These are phyloP conservation scores for Sturmia bella DNA, from an alignment of 2,888 invertebrate species.

Conservation along the genomic window DNA sequence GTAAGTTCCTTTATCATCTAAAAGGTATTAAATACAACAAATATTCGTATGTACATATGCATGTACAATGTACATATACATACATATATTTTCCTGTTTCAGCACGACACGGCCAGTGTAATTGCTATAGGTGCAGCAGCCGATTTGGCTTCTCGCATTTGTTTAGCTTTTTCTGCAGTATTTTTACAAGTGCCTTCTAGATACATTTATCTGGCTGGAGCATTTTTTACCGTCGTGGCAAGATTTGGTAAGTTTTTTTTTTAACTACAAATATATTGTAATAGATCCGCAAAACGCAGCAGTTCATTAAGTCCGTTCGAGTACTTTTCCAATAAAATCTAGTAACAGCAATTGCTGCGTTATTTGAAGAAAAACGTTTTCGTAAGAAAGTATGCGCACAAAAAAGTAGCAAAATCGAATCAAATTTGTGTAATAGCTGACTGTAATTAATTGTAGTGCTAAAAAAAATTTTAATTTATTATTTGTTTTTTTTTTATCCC, in stretches of 20 bases:
- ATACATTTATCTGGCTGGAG: conserved; percentile 85
- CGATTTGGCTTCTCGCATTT: conserved; percentile 86
- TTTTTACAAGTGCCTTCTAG: conserved; percentile 85
- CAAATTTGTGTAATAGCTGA: too few species aligned
- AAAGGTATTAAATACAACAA: too few species aligned
- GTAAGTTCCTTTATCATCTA: conserved; percentile 73
- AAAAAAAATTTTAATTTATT: too few species aligned
- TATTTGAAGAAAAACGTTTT: too few species aligned
- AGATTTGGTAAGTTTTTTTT: conserved; percentile 84
- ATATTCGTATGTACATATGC: background rate
- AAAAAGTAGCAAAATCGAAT: too few species aligned
- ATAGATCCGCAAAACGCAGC: too few species aligned
- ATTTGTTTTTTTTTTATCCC: too few species aligned
- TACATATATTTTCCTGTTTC: conserved; percentile 16
- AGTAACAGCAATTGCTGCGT: too few species aligned
- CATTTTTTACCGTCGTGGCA: conserved; percentile 86
- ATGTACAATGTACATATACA: background rate
- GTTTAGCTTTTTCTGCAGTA: conserved; percentile 85
- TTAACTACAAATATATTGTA: background rate
- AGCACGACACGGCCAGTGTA: conserved; percentile 86
- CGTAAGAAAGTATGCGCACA: too few species aligned
- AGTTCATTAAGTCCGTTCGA: too few species aligned
- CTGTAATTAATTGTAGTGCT: too few species aligned
- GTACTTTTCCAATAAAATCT: too few species aligned
- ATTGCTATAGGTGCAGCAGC: conserved; percentile 87